Base-by-base conservation (phyloP, 2,888 invertebrate species). In the Lepidocyrtinus sp. region DNA sequence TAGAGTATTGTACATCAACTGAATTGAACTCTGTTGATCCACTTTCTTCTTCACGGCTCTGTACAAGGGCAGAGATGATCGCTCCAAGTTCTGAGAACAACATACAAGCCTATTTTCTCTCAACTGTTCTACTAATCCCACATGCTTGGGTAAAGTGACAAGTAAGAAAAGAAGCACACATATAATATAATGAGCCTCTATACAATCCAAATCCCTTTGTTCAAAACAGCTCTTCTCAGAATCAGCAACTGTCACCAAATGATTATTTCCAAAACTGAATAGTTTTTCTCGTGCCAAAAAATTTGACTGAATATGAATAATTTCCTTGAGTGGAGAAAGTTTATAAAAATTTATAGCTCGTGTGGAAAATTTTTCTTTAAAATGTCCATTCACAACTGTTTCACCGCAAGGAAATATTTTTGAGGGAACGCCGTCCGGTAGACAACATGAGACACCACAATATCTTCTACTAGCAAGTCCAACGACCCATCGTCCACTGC, bases 401-500 rank as follows among this genome's bases (percentile, higher is more conserved):
- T 50, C 5, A 12, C 2, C 50, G 50, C 50, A 50, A 50, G 12
- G 12, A 50, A n/a, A n/a, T n/a, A n/a, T 17, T 50, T 50, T 50
- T 50, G 50, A 50, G 50, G 17, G 50, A 50, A 5, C 15, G 50
- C 15, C 1, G 2, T 50, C 2, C n/a, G 2, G 17, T 15, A 50
- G 50, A 50, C 50, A 50, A 50, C 50, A 50, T 50, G 50, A 50
- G 50, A 2, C 17, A 7, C 50, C 50, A 50, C 12, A 50, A 50
- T 50, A n/a, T 50, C n/a, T 50, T 50, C 74, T 76, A 63, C 46
- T 63, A 55, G 25, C 72, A 78, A 78, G 78, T 78, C 78, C 78
- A 78, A 78, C 78, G 78, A 78, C 78, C 78, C 78, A 73, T 72
- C 78, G 78, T 78, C 78, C 78, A 78, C 72, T 78, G 67, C 77